Conservation (phyloP, 2,797 vertebrate species). For the Triplophysa bombifrons region DNA sequence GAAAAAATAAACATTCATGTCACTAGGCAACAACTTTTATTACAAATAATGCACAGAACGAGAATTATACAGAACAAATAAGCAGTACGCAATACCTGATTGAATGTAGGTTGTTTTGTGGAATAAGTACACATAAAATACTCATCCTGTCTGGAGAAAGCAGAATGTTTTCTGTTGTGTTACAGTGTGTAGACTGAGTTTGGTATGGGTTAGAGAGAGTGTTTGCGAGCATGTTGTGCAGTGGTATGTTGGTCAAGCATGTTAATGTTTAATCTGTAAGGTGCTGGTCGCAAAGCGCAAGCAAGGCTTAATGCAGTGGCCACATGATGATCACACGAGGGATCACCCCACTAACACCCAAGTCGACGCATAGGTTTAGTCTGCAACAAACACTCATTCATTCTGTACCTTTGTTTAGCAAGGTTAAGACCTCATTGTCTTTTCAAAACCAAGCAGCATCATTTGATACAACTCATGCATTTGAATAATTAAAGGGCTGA, state of each 20-base stretch:
- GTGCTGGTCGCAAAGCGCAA: conserved; percentile 62
- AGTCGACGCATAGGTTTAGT: conserved; percentile 43
- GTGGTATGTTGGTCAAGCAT: neutral
- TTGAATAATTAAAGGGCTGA: conserved; percentile 38
- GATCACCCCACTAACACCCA: conserved; percentile 47
- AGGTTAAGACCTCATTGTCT: conserved; percentile 15
- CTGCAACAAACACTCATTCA: conserved; percentile 44
- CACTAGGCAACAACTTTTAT: neutral
- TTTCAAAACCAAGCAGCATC: conserved; percentile 2
- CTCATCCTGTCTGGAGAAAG: neutral
- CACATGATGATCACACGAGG: conserved; percentile 69
- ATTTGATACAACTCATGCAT: conserved; percentile 1
- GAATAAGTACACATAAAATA: neutral
- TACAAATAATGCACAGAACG: conserved; percentile 2
- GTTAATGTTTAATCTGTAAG: conserved; percentile 74
- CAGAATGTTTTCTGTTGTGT: neutral
- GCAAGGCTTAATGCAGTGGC: conserved; percentile 69
- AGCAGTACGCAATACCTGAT: conserved; percentile 3
- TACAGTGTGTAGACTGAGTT: neutral
- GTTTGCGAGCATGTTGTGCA: neutral
- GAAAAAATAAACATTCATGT: neutral
- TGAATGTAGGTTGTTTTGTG: neutral
- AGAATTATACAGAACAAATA: neutral
- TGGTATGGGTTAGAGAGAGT: neutral
- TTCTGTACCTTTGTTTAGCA: conserved; percentile 16